Evolutionary conservation across 2,888 invertebrate species (phyloP).

Genomic region (Diabrotica balteata): DNA sequence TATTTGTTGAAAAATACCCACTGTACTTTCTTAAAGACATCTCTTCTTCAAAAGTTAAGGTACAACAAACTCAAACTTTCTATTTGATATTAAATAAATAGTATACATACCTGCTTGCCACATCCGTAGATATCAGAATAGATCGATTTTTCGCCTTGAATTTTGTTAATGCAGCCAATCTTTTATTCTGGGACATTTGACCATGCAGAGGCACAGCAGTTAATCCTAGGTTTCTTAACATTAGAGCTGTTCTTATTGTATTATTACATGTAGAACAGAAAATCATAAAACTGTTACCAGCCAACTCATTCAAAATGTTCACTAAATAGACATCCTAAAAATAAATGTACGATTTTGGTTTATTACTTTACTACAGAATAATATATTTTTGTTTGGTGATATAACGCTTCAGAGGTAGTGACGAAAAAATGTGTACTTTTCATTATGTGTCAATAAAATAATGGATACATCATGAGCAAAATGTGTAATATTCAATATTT

Average conservation of each 20-base stretch:
- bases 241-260: constrained; percentile 85
- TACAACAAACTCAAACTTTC: too few species aligned
- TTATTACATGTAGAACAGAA: constrained; percentile 96
- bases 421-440: constrained; percentile 45
- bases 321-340: constrained; percentile 93
- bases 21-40: too few species aligned
- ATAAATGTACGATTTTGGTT: constrained; percentile 4
- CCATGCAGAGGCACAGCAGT: constrained; percentile 98
- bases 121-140: constrained; percentile 97
- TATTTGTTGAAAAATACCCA: too few species aligned
- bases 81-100: not conserved
- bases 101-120: constrained; percentile 83
- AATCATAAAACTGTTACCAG: constrained; percentile 96
- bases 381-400: not conserved
- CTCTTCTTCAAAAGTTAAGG: too few species aligned
- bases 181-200: constrained; percentile 97
- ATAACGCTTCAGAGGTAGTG: constrained; percentile 51
- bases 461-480: constrained; percentile 41
- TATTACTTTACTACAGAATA: not conserved
- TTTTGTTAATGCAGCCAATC: constrained; percentile 93
- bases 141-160: constrained; percentile 94
- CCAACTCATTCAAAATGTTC: constrained; percentile 91
- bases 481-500: too few species aligned
- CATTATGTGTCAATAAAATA: constrained; percentile 34
- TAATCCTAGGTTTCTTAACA: constrained; percentile 89